phyloP scores from a whole-genome alignment of 1,140 invertebrate genomes.

The Myzus persicae region DNA sequence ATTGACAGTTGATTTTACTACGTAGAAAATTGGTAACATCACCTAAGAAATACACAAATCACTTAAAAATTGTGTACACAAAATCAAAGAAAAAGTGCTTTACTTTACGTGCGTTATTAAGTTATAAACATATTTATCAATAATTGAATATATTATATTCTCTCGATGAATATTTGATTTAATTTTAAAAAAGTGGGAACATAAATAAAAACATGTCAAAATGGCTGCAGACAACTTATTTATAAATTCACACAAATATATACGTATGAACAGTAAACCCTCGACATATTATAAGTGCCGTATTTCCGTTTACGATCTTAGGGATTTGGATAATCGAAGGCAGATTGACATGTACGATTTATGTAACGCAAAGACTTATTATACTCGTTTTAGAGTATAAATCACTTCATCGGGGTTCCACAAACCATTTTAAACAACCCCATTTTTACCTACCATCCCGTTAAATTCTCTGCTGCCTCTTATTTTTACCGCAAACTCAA shows the following conservation, averaged over 20 bases:
- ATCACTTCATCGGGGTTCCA: neutral
- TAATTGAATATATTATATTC: neutral
- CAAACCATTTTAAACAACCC: neutral
- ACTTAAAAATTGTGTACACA: neutral
- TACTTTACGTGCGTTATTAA: neutral
- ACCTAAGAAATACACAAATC: neutral
- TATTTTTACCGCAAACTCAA: neutral
- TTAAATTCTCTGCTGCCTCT: neutral
- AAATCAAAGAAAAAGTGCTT: neutral
- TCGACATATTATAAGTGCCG: neutral
- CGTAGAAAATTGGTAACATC: no score
- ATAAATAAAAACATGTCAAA: neutral
- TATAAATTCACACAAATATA: neutral
- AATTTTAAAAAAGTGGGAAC: neutral
- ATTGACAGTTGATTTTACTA: no score
- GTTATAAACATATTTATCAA: neutral
- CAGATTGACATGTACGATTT: constrained; percentile 30
- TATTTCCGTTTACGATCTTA: neutral
- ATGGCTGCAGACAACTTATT: neutral
- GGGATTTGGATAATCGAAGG: constrained; percentile 9
- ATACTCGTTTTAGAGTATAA: neutral
- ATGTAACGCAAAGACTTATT: neutral
- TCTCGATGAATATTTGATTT: neutral
- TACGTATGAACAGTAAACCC: neutral
- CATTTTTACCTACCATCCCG: neutral